Base-by-base conservation (phyloP, 1,140 invertebrate species). In the Drosophila ercepeae region DNA sequence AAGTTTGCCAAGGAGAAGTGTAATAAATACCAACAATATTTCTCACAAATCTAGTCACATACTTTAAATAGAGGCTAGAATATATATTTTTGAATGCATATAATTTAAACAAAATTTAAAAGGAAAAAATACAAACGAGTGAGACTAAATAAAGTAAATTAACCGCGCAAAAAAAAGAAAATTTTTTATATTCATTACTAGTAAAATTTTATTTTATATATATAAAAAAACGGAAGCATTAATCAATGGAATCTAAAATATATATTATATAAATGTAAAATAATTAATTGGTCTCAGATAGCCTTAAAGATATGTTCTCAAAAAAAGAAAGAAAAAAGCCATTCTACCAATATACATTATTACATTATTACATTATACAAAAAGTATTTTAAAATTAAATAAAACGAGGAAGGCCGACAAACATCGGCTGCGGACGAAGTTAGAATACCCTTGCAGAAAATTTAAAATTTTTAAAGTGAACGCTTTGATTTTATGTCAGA, bases 51-150 rank as follows among this genome's bases (percentile, higher is more conserved):
- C 61, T 68, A 68, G 64, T 68, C 46, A n/a, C 36, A 41, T 48
- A 46, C 14, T 41, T 44, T 39, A 23, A 46, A 57, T 45, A 52
- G 50, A 59, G 34, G 45, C 65, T 61, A 18, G 21, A 44, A 42
- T 36, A 21, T 48, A 46, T 51, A 42, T 18, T 27, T 69, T 45
- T 42, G 32, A 25, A 32, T 46, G 25, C 9, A 39, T 54, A 63
- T 61, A 44, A 32, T 67, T 67, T 52, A 46, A 42, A 41, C n/a
- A 13, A 29, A 41, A 45, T 44, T 48, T 50, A 51, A 67, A 68
- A 29, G 65, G 60, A 49, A 73, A 69, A 70, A 19, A 58, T 51
- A 70, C 32, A 75, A 70, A 83, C 57, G 78, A 83, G 78, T 83
- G 78, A 83, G 78, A 83, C 59, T 78, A 61, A 79, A 71, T 68